phyloP scores from a whole-genome alignment of 2,113 vertebrate genomes.

The Cephalopterus ornatus region DNA sequence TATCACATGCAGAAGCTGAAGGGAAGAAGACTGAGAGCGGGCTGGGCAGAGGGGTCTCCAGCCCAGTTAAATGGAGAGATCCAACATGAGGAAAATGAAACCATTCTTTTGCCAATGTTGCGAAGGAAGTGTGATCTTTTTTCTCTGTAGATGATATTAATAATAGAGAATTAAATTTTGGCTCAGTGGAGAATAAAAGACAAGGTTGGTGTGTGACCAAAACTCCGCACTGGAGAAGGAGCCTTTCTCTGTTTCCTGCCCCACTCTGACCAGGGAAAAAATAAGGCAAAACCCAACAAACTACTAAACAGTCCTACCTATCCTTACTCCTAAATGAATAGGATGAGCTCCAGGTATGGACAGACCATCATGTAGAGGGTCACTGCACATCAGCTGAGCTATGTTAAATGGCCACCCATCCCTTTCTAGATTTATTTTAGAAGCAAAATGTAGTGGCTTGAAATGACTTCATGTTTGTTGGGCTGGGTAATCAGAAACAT shows the following conservation, averaged over 20 bases:
- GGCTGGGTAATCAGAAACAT: neutral
- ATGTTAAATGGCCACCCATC: neutral
- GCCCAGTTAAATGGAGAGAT: neutral
- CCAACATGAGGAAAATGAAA: neutral
- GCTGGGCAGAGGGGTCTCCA: neutral
- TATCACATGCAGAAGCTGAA: neutral
- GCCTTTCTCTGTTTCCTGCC: neutral
- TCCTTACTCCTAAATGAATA: neutral
- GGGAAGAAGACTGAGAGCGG: fast-evolving
- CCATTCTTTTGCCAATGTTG: neutral
- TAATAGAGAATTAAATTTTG: neutral
- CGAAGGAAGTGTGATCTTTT: neutral
- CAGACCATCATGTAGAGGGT: neutral
- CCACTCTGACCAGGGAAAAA: neutral
- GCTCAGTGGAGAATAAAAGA: neutral
- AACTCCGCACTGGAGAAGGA: neutral
- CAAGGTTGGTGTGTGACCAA: neutral
- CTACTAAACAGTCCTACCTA: neutral
- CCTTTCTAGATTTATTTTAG: neutral
- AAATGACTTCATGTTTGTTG: neutral
- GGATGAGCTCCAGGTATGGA: neutral
- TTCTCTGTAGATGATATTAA: neutral
- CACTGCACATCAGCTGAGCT: neutral
- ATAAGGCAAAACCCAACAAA: neutral
- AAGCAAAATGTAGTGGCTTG: neutral